phyloP scores from a whole-genome alignment of 2,888 invertebrate species.

The Gerris lacustris region DNA sequence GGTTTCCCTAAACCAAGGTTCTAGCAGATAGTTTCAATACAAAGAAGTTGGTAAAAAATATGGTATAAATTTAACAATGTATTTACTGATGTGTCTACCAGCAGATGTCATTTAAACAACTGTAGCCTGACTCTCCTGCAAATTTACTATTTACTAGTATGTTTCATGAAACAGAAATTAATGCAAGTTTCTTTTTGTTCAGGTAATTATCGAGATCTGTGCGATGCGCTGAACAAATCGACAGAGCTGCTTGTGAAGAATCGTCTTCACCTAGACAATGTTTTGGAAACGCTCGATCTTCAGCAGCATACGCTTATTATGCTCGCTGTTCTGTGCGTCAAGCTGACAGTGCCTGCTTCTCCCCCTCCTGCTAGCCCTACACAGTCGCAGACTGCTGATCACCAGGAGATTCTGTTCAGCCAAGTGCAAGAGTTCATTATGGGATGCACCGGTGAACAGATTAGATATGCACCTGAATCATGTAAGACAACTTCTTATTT shows the following conservation, averaged over 20 bases:
- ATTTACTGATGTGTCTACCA: too few species aligned
- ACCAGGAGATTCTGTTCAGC: conserved; percentile 47
- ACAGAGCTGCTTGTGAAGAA: conserved; percentile 69
- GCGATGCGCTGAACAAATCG: conserved; percentile 62
- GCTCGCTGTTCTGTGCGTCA: conserved; percentile 70
- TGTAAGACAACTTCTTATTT: conserved; percentile 48
- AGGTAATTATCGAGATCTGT: conserved; percentile 67
- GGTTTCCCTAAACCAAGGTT: too few species aligned
- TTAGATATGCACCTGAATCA: conserved; percentile 69
- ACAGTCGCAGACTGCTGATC: conserved; percentile 27
- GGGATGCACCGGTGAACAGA: conserved; percentile 80
- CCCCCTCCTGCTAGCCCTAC: conserved; percentile 19
- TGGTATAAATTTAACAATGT: too few species aligned
- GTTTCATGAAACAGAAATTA: not conserved
- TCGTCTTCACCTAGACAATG: conserved; percentile 73
- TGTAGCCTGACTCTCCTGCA: too few species aligned
- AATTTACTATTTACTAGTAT: too few species aligned
- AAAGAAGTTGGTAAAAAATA: too few species aligned
- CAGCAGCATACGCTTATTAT: conserved; percentile 86
- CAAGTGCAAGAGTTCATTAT: conserved; percentile 77
- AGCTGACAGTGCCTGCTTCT: conserved; percentile 48
- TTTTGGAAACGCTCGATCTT: conserved; percentile 77
- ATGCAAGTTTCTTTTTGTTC: conserved; percentile 17
- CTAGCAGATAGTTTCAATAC: too few species aligned
- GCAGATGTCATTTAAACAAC: too few species aligned